A percentile compares a stretch with the other conserved stretches of the same genome.
These are phyloP conservation scores for Scarus forsteni DNA, from an alignment of 2,797 vertebrate genomes.

Conservation along the genomic window DNA sequence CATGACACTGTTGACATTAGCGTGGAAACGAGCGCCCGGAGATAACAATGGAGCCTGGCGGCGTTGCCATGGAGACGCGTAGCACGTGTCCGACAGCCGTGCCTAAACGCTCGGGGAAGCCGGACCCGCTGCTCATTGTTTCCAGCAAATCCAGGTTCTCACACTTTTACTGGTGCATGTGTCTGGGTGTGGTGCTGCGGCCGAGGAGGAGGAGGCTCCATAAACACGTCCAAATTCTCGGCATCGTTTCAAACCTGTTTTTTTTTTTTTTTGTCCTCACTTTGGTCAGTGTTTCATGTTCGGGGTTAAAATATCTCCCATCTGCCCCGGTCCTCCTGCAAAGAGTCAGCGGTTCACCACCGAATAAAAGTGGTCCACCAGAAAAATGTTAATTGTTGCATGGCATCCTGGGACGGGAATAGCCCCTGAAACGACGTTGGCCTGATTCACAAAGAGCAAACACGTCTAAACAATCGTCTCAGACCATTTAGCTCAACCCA, in stretches of 20 bases:
- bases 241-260: slow-evolving; percentile 17
- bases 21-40: slow-evolving; percentile 65
- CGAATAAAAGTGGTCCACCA: slow-evolving; percentile 83
- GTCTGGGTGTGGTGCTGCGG: slow-evolving; percentile 72
- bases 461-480: slow-evolving; percentile 50
- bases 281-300: slow-evolving; percentile 73
- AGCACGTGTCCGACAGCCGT: slow-evolving; percentile 50
- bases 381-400: slow-evolving; percentile 83
- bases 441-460: slow-evolving; percentile 71
- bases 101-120: slow-evolving; percentile 55
- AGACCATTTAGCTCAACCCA: slow-evolving; percentile 62
- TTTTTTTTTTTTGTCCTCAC: slow-evolving; percentile 42
- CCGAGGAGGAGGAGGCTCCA: slow-evolving; percentile 48
- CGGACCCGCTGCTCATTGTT: slow-evolving; percentile 69
- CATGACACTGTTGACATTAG: slow-evolving; percentile 66
- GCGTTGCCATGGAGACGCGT: slow-evolving; percentile 67
- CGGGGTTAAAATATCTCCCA: slow-evolving; percentile 80
- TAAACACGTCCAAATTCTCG: slow-evolving; percentile 56
- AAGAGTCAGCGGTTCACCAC: slow-evolving; percentile 77
- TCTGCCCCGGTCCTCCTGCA: slow-evolving; percentile 71
- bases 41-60: slow-evolving; percentile 64
- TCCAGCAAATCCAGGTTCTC: slow-evolving; percentile 77
- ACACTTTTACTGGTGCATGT: slow-evolving; percentile 74
- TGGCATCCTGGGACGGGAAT: slow-evolving; percentile 81
- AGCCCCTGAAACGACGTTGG: slow-evolving; percentile 72